Evolutionary conservation across 2,888 invertebrate species (phyloP).

Genomic region (Eretmocerus hayati): DNA sequence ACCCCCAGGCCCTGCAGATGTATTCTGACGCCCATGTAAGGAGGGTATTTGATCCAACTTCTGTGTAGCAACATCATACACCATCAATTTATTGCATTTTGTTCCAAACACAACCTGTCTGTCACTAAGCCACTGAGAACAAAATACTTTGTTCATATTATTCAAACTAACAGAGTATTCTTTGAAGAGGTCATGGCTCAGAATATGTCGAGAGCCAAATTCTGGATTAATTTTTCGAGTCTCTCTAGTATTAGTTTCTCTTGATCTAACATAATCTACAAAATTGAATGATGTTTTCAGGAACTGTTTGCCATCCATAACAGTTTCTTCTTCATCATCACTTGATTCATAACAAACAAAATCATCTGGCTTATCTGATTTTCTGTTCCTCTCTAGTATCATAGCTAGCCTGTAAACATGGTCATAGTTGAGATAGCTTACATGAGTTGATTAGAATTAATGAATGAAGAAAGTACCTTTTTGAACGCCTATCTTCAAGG

Average conservation of each 20-base stretch:
- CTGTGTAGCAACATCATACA: slow-evolving; percentile 82
- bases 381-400: slow-evolving; percentile 64
- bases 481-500: slow-evolving; percentile 66
- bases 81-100: slow-evolving; percentile 94
- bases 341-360: slow-evolving; percentile 85
- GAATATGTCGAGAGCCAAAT: slow-evolving; percentile 79
- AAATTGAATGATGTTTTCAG: slow-evolving; percentile 77
- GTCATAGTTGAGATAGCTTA: too few species aligned
- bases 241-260: slow-evolving; percentile 68
- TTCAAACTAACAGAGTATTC: slow-evolving; percentile 77
- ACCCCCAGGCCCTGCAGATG: slow-evolving; percentile 46
- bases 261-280: slow-evolving; percentile 73
- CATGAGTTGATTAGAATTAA: slow-evolving; percentile 1
- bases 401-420: slow-evolving; percentile 33
- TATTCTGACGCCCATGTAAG: slow-evolving; percentile 58
- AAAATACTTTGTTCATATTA: slow-evolving; percentile 89
- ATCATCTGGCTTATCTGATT: slow-evolving; percentile 83
- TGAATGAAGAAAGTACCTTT: slow-evolving; percentile 49
- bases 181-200: slow-evolving; percentile 82
- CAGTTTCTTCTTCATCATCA: slow-evolving; percentile 78
- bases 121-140: slow-evolving; percentile 92
- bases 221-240: slow-evolving; percentile 66
- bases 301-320: slow-evolving; percentile 63
- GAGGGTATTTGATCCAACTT: slow-evolving; percentile 86
- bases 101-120: slow-evolving; percentile 94